Evolutionary conservation across 23 tunicate genomes (phyloP).

Genomic region (Clavelina lepadiformis): DNA sequence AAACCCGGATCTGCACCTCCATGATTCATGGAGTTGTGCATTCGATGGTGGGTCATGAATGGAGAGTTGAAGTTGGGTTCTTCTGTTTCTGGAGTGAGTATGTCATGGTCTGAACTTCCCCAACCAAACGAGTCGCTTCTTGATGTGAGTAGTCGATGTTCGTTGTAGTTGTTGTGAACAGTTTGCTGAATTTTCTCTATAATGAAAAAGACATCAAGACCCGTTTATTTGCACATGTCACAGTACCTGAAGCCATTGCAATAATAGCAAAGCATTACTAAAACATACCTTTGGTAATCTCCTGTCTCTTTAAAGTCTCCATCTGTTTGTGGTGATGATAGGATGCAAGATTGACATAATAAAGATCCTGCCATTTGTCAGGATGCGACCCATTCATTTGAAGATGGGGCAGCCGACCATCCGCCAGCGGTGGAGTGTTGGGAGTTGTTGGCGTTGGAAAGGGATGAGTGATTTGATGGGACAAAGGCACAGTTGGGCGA

Average conservation of each 20-base stretch:
- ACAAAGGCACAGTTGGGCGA: slow-evolving; percentile 6
- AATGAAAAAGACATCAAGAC: neutral
- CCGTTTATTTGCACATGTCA: neutral
- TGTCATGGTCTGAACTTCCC: neutral
- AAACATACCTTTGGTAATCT: slow-evolving; percentile 64
- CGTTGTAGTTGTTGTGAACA: slow-evolving; percentile 9
- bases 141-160: neutral
- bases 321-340: slow-evolving; percentile 78
- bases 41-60: slow-evolving; percentile 15
- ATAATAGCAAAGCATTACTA: neutral
- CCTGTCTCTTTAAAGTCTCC: slow-evolving; percentile 64
- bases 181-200: slow-evolving; percentile 50
- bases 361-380: slow-evolving; percentile 44
- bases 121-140: slow-evolving; percentile 26
- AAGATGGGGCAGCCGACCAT: slow-evolving; percentile 4
- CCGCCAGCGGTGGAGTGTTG: slow-evolving; percentile 7
- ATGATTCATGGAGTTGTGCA: neutral
- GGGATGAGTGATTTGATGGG: slow-evolving; percentile 27
- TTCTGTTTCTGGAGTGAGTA: slow-evolving; percentile 16
- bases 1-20: slow-evolving; percentile 21
- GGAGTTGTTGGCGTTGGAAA: slow-evolving; percentile 27
- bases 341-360: slow-evolving; percentile 55
- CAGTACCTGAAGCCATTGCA: neutral
- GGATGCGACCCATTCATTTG: neutral
- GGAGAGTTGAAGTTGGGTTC: slow-evolving; percentile 4